Evolutionary conservation across 2,888 invertebrate species (phyloP).

Genomic region (Scotopteryx bipunctaria): DNA sequence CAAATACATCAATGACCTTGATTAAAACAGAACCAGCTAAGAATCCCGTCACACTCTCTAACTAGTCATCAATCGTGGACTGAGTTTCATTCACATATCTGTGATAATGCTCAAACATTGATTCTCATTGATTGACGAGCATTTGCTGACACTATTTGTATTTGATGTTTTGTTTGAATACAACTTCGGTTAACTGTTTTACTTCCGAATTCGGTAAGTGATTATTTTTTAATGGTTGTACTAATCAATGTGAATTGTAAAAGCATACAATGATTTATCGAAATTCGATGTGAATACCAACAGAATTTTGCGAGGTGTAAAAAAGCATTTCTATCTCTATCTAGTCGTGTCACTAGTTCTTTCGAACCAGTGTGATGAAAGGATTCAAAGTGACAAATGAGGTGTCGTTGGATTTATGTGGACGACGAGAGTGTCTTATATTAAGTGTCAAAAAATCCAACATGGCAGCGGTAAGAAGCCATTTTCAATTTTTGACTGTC

Average conservation of each 20-base stretch:
- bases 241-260: neutral
- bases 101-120: conserved; percentile 58
- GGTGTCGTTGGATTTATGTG: no score
- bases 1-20: neutral
- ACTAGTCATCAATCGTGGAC: conserved; percentile 16
- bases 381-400: no score
- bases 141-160: conserved; percentile 29
- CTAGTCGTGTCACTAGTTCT: no score
- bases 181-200: conserved; percentile 20
- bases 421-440: no score
- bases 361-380: no score
- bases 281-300: no score
- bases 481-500: no score
- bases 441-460: no score
- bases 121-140: conserved; percentile 32
- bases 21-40: neutral
- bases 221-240: neutral
- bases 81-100: conserved; percentile 42
- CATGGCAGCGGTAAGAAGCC: no score
- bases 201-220: conserved; percentile 5
- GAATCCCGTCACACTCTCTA: conserved; percentile 8
- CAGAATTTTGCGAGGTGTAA: no score
- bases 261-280: no score
- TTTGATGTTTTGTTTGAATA: conserved; percentile 18
- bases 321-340: no score